phyloP scores from a whole-genome alignment of 2,888 invertebrate species.

The Drosophila bunnanda region DNA sequence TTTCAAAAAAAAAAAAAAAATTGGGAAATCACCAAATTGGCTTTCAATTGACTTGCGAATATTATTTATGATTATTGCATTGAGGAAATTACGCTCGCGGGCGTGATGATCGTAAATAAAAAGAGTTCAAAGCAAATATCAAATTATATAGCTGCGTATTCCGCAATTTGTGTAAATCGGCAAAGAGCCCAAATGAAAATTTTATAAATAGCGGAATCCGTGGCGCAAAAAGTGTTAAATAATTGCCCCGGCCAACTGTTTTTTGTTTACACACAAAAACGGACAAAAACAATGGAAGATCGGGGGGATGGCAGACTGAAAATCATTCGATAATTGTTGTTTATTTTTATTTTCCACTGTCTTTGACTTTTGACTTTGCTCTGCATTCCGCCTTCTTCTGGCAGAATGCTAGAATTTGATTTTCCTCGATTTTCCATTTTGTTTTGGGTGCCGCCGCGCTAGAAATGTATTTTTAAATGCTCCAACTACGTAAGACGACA shows the following conservation, averaged over 20 bases:
- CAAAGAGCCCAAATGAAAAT: conserved; percentile 7
- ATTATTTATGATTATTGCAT: conserved; percentile 25
- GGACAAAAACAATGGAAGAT: conserved; percentile 37
- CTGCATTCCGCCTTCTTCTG: conserved; percentile 24
- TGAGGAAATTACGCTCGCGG: not conserved
- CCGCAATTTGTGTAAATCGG: conserved; percentile 9
- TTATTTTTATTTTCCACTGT: conserved; percentile 42
- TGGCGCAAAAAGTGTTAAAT: conserved; percentile 65
- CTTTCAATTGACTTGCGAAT: not conserved
- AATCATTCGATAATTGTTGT: conserved; percentile 48
- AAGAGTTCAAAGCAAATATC: conserved; percentile 44
- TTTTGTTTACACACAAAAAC: conserved; percentile 63
- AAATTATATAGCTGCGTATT: not conserved
- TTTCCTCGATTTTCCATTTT: conserved; percentile 47
- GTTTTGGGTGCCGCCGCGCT: conserved; percentile 49
- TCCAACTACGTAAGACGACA: conserved; percentile 77
- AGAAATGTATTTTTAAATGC: conserved; percentile 68
- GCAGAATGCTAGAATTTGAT: conserved; percentile 45
- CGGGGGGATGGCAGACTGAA: conserved; percentile 17
- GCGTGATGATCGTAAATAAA: conserved; percentile 24
- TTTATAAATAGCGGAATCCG: conserved; percentile 20
- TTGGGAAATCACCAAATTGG: not conserved
- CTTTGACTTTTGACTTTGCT: conserved; percentile 52
- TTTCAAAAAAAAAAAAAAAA: not conserved
- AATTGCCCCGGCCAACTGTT: conserved; percentile 60